phyloP scores from a whole-genome alignment of 2,113 vertebrate species.

The Ceyx melanurus region DNA sequence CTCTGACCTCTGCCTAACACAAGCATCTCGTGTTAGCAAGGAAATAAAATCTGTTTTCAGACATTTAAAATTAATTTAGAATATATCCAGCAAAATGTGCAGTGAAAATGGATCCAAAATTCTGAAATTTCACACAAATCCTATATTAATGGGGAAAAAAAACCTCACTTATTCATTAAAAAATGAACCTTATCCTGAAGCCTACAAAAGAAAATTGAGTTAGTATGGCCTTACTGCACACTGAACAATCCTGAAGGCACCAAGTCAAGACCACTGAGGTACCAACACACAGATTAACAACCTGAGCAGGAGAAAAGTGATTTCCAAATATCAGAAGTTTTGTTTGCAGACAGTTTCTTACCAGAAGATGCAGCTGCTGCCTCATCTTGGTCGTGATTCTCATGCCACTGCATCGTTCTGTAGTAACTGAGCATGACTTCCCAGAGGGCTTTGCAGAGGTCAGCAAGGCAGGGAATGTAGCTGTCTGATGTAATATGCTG shows the following conservation, averaged over 20 bases:
- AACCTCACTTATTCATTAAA: background rate
- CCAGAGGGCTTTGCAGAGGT: constrained; percentile 98
- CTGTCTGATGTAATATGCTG: constrained; percentile 97
- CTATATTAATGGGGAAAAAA: background rate
- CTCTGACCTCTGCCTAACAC: background rate
- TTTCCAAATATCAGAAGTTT: background rate
- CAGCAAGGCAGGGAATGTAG: constrained; percentile 96
- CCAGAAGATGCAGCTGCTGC: constrained; percentile 76
- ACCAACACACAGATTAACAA: background rate
- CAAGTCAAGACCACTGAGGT: background rate
- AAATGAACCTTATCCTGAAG: background rate
- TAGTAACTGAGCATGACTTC: constrained; percentile 99
- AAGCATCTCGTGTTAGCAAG: background rate
- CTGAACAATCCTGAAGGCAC: background rate
- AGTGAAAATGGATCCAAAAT: background rate
- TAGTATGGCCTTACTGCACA: background rate
- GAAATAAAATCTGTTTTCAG: background rate
- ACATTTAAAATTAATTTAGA: background rate
- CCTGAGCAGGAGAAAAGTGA: background rate
- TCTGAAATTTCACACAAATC: background rate
- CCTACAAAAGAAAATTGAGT: background rate
- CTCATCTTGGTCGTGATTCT: constrained; percentile 84
- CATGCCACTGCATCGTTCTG: constrained; percentile 96
- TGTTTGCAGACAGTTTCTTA: constrained; percentile 57
- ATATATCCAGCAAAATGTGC: background rate